phyloP scores from a whole-genome alignment of 2,113 vertebrate species.

The Bufo bufo region DNA sequence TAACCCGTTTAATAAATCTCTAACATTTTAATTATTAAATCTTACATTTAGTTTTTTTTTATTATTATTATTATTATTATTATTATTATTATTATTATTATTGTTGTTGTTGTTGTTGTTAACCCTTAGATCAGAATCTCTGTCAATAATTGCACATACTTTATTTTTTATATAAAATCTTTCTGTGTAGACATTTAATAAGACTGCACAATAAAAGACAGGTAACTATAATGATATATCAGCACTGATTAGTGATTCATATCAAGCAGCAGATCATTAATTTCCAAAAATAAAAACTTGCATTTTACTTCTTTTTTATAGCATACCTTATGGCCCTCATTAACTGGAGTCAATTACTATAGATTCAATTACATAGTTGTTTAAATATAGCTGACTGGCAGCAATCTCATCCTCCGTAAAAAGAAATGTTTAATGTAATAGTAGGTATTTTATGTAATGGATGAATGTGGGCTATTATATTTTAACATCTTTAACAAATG shows the following conservation, averaged over 20 bases:
- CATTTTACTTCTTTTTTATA: conserved; percentile 26
- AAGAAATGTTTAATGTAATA: conserved; percentile 30
- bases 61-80: too few species aligned
- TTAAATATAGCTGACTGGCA: conserved; percentile 40
- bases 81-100: too few species aligned
- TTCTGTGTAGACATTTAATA: not conserved
- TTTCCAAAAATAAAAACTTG: conserved; percentile 32
- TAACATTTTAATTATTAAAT: too few species aligned
- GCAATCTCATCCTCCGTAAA: conserved; percentile 17
- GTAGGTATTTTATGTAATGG: conserved; percentile 5
- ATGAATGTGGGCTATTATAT: conserved; percentile 24
- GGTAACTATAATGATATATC: conserved; percentile 20
- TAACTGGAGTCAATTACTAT: conserved; percentile 40
- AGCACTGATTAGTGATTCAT: conserved; percentile 20
- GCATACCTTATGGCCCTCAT: conserved; percentile 41
- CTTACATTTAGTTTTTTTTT: too few species aligned
- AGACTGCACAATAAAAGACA: not conserved
- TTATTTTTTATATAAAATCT: not conserved
- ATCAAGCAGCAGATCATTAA: not conserved
- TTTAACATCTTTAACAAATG: not conserved
- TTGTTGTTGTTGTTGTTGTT: too few species aligned
- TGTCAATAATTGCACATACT: not conserved
- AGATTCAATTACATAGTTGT: conserved; percentile 38
- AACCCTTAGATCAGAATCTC: too few species aligned
- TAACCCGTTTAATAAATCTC: too few species aligned